These are phyloP conservation scores for Phylloscopus whistleri DNA, from an alignment of 2,113 vertebrate species.

Conservation along the genomic window DNA sequence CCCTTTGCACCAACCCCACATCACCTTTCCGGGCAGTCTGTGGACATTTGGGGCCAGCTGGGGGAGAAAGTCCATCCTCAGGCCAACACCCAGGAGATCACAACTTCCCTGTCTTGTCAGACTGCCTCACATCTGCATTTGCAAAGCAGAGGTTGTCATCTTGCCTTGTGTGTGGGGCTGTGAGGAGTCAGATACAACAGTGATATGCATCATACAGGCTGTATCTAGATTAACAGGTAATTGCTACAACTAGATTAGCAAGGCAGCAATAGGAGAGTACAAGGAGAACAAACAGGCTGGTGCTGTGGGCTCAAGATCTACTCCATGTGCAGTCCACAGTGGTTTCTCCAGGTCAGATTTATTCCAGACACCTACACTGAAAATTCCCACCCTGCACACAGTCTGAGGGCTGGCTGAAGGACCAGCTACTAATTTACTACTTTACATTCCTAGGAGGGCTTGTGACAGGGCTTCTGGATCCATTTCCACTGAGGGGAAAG, in stretches of 20 bases:
- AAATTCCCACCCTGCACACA: background rate
- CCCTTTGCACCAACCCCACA: background rate
- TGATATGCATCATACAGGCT: background rate
- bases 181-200: background rate
- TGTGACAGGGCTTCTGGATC: background rate
- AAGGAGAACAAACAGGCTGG: background rate
- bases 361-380: background rate
- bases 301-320: background rate
- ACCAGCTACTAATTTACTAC: background rate
- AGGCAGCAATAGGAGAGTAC: background rate
- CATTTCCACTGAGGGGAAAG: rapidly evolving
- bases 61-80: background rate
- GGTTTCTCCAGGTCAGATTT: background rate
- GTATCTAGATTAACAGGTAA: conserved; percentile 16
- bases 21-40: background rate
- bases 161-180: background rate
- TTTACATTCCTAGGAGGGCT: background rate
- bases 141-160: background rate
- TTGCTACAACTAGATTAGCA: conserved; percentile 23
- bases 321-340: background rate
- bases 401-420: background rate
- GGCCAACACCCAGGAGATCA: background rate
- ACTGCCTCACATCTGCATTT: background rate
- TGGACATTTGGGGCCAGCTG: background rate
- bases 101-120: background rate